Evolutionary conservation across 2,797 vertebrate species (phyloP), one percentile per base, ranked within the genome.

Genomic region (Anabacerthia variegaticeps): DNA sequence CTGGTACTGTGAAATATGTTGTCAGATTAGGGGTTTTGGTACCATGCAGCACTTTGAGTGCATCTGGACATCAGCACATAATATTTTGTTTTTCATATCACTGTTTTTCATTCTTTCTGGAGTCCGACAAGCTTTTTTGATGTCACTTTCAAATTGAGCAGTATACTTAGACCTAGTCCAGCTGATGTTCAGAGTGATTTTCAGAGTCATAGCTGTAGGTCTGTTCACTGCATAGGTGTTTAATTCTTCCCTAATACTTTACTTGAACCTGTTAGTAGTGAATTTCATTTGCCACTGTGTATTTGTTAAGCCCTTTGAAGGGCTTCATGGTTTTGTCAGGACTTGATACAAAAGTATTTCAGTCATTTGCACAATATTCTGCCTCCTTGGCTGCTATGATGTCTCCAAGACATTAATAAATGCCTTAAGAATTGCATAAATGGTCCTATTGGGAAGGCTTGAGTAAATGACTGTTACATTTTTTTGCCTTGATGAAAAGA

Each of bases 371-470:
- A 65, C 34, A 28, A 28, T 85, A n/a, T 44, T 72, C 79, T 75
- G 62, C 30, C 27, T 95, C 41, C 37, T 58, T 68, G 43, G 73
- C 27, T 81, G 37, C 88, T 95, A 61, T 80, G 68, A 78, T 95
- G n/a, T 88, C 46, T 69, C 27, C 30, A 54, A 71, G 37, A 65
- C 41, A 28, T 61, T 74, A 77, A 34, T 83, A 80, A 83, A 67
- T 85, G 20, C 34, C 30, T 74, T 66, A 39, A 37, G 17, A 28
- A 54, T 86, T 91, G 58, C 10, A 1, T 68, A 78, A 93, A 43
- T 78, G 27, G 5, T 71, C 34, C 20, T 81, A 65, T 61, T 58
- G 27, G 72, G 37, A 76, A 65, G 41, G 34, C 44, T 76, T 56
- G n/a, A 76, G 24, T 79, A 86, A 87, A 76, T 74, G 32, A 32